phyloP scores from a whole-genome alignment of 2,888 invertebrate species.

The Pheosia gnoma region DNA sequence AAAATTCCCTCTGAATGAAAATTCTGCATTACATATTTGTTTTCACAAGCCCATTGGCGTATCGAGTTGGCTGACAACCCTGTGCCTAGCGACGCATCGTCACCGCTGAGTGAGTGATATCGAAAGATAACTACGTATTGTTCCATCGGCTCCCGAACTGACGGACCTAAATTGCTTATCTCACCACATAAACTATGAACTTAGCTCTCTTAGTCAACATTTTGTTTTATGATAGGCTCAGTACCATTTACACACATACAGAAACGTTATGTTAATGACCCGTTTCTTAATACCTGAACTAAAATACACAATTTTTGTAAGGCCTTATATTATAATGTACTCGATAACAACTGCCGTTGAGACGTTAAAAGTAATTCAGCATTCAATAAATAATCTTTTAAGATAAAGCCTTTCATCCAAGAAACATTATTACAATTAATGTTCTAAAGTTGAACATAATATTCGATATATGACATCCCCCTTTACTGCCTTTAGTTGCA shows the following conservation, averaged over 20 bases:
- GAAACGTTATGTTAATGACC: no score
- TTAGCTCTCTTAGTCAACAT: neutral
- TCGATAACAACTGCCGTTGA: no score
- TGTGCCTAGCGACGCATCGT: constrained; percentile 35
- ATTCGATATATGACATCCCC: neutral
- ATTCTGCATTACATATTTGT: no score
- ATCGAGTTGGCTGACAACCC: neutral
- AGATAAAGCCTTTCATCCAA: neutral
- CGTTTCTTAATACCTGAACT: no score
- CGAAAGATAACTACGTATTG: constrained; percentile 57
- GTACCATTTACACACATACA: no score
- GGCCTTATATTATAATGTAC: no score
- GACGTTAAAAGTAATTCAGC: no score
- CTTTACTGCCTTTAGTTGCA: neutral
- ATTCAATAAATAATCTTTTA: no score
- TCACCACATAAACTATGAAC: constrained; percentile 21
- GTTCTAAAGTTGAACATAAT: neutral
- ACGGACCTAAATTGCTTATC: constrained; percentile 24
- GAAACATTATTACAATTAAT: neutral
- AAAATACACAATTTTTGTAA: no score
- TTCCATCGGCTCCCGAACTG: constrained; percentile 16
- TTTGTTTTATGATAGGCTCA: no score
- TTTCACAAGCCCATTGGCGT: no score
- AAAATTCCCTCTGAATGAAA: no score
- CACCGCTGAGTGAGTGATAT: constrained; percentile 47